Evolutionary conservation across 2,113 vertebrate genomes (phyloP).

Genomic region (Zosterops japonicus): DNA sequence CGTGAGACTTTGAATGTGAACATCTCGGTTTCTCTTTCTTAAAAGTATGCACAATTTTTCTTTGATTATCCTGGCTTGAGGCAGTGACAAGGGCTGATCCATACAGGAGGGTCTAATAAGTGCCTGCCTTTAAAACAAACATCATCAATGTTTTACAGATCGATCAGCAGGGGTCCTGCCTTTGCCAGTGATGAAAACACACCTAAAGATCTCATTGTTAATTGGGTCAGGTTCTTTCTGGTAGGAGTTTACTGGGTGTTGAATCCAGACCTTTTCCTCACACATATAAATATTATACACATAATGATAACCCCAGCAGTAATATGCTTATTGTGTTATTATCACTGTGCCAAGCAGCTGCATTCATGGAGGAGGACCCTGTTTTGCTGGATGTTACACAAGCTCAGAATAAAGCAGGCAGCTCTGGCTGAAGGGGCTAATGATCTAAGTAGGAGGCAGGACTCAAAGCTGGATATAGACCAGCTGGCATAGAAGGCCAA

Average conservation of each 20-base stretch:
- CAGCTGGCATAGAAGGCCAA: constrained; percentile 41
- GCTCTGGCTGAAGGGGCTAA: constrained; percentile 15
- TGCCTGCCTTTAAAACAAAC: background rate
- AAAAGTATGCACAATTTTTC: background rate
- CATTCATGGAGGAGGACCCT: background rate
- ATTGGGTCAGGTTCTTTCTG: background rate
- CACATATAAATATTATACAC: background rate
- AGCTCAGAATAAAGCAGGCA: background rate
- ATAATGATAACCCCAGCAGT: background rate
- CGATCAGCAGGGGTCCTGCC: constrained; percentile 1
- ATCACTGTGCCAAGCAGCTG: background rate
- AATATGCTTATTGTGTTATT: background rate
- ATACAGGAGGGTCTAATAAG: background rate
- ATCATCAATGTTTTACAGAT: background rate
- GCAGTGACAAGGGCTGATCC: fast-evolving
- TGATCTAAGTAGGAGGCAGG: constrained; percentile 43
- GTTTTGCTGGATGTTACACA: background rate
- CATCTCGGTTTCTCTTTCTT: background rate
- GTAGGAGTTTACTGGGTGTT: background rate
- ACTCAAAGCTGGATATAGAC: constrained; percentile 43
- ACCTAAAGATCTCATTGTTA: background rate
- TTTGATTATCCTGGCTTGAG: background rate
- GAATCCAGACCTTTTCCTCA: background rate
- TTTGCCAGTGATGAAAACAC: background rate
- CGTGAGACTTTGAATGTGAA: background rate